Base-by-base conservation (phyloP, 1,140 invertebrate genomes). In the Lucilia cuprina region DNA sequence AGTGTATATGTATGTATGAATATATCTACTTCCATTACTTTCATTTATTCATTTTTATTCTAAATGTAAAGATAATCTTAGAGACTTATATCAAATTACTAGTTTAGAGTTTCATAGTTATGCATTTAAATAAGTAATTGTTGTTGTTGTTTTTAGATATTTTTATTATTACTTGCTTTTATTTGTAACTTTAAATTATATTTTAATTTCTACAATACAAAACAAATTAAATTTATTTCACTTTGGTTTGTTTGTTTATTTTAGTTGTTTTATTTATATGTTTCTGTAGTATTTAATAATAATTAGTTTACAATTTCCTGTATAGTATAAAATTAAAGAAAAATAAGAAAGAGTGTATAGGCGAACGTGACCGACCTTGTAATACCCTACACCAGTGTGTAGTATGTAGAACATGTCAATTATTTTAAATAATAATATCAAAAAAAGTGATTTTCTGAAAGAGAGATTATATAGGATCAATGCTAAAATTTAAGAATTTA, bases 61-160 rank as follows among this genome's bases (percentile, higher is more conserved):
- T 70, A 70, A 60, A 60, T 60, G 55, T 60, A 60, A 60, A 60
- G 65, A 70, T 70, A 70, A 70, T 70, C 65, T 70, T 70, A 70
- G 5, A 70, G 21, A 70, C 19, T 70, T 21, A 70, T 70, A n/a
- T 21, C 65, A 21, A 70, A 70, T 21, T 70, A 70, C 65, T 70
- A 7, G 65, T 7, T 19, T 70, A n/a, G 14, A 60, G 55, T n/a
- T n/a, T 17, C 55, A n/a, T 30, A 30, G 25, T 30, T 70, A 70
- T 70, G n/a, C 19, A 21, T 70, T 9, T 19, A 21, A 21, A 19
- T 21, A 19, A 70, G 25, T 30, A 30, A 30, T 30, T 30, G 25
- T 70, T 70, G 65, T 70, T 70, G n/a, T 7, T 70, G 1, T 70
- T 70, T 70, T 12, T 70, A 21, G 65, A 19, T 70, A 70, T 70